Base-by-base conservation (phyloP, 2,888 invertebrate species). In the Villa cingulata region DNA sequence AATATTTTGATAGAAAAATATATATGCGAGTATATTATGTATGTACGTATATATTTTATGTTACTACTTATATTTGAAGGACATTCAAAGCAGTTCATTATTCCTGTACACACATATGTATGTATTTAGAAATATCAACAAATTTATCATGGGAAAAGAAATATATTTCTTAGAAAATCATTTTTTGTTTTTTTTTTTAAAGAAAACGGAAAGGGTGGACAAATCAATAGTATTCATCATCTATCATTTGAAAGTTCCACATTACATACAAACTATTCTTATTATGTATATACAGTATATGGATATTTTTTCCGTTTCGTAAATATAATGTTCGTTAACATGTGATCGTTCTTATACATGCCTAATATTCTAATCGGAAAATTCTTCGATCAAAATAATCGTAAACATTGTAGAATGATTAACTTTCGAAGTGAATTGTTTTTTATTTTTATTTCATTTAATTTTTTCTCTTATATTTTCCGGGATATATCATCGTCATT, bases 331-430 rank as follows among this genome's bases (percentile, higher is more conserved):
- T 32, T 2, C 12, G 9, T 32, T 32, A 12, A 14, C 29, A 6
- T n/a, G n/a, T n/a, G n/a, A n/a, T n/a, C n/a, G n/a, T n/a, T n/a
- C n/a, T n/a, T n/a, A n/a, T n/a, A n/a, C n/a, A n/a, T n/a, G n/a
- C n/a, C n/a, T n/a, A n/a, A n/a, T n/a, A n/a, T 23, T 23, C 23
- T 23, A 7, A 6, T 37, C 46, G 49, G 51, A 49, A 51, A 49
- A 45, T 49, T 49, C 38, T 40, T 47, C 48, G 46, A 51, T 51
- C 51, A 51, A 51, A 51, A 51, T 45, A 51, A 44, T 34, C 43
- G 51, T 51, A 51, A 51, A 51, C 51, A 51, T 27, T 38, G 44
- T 45, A 48, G 12, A 51, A 49, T 51, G 49, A 51, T 51, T 47
- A 41, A 51, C 51, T 51, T 32, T 41, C 6, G 23, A n/a, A 32